phyloP scores from a whole-genome alignment of 2,113 vertebrate genomes.

The Ophthalmolycus amberensis region DNA sequence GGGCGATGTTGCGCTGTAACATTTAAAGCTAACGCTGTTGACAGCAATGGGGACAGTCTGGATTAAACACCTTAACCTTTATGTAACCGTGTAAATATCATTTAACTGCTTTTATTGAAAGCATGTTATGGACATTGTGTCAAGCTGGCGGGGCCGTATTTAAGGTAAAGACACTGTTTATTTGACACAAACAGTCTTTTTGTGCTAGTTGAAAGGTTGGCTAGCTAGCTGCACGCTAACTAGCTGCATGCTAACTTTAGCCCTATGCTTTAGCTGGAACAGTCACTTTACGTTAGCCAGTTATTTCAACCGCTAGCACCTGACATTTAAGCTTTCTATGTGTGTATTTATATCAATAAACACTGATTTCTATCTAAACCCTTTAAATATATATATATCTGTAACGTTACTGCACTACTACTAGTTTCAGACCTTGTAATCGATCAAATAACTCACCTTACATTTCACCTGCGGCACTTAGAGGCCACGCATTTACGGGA shows the following conservation, averaged over 20 bases:
- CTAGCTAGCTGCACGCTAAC: neutral
- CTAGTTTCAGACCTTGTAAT: neutral
- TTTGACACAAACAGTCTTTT: neutral
- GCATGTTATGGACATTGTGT: slow-evolving; percentile 28
- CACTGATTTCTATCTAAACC: neutral
- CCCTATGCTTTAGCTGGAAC: neutral
- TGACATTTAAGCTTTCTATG: neutral
- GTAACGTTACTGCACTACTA: neutral
- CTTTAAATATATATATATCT: neutral
- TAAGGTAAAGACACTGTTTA: neutral
- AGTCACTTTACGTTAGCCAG: neutral
- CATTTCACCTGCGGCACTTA: neutral
- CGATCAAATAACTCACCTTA: neutral
- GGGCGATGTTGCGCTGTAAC: neutral
- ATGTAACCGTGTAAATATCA: neutral
- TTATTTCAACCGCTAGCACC: neutral
- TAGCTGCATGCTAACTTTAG: neutral
- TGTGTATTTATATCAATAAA: neutral
- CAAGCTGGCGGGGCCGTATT: slow-evolving; percentile 15
- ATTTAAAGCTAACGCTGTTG: neutral
- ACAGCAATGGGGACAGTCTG: neutral
- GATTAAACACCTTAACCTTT: neutral
- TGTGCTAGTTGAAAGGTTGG: neutral
- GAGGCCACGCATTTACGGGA: neutral
- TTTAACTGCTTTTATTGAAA: neutral